These are phyloP conservation scores for Carollia perspicillata DNA, from an alignment of 2,113 vertebrate genomes.

Conservation along the genomic window DNA sequence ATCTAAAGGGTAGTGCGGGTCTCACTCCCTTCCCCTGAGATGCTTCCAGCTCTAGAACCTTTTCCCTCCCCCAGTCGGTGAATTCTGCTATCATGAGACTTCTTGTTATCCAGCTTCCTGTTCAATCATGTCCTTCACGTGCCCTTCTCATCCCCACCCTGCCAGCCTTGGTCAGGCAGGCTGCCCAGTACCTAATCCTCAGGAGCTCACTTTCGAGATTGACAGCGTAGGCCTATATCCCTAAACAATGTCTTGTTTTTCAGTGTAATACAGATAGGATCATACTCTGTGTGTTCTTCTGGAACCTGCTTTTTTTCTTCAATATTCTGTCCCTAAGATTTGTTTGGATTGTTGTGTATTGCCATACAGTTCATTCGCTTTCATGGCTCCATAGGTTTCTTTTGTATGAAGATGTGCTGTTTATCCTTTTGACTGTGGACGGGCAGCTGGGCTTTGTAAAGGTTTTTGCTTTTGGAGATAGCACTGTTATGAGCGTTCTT, in stretches of 20 bases:
- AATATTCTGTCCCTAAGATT: background rate
- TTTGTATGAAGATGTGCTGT: background rate
- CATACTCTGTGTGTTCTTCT: background rate
- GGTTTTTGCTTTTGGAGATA: background rate
- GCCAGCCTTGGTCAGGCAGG: background rate
- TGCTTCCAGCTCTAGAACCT: background rate
- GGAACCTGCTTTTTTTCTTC: background rate
- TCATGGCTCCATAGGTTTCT: background rate
- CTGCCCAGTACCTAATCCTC: conserved; percentile 34
- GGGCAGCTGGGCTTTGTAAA: background rate
- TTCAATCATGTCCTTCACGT: conserved; percentile 28
- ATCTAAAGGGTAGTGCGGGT: background rate
- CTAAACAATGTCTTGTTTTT: conserved; percentile 44
- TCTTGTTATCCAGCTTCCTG: background rate
- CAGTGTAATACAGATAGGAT: background rate
- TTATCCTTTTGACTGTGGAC: conserved; percentile 12
- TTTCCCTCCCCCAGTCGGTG: background rate
- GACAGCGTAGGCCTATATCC: background rate
- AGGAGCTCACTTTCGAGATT: conserved; percentile 15
- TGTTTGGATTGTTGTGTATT: background rate
- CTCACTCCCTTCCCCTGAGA: background rate
- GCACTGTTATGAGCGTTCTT: background rate
- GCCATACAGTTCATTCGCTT: background rate
- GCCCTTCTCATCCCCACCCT: conserved; percentile 7
- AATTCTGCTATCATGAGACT: background rate